A percentile compares a stretch with the other conserved stretches of the same genome.
Evolutionary conservation across 2,113 vertebrate genomes (phyloP).

Genomic region (Agapornis roseicollis): DNA sequence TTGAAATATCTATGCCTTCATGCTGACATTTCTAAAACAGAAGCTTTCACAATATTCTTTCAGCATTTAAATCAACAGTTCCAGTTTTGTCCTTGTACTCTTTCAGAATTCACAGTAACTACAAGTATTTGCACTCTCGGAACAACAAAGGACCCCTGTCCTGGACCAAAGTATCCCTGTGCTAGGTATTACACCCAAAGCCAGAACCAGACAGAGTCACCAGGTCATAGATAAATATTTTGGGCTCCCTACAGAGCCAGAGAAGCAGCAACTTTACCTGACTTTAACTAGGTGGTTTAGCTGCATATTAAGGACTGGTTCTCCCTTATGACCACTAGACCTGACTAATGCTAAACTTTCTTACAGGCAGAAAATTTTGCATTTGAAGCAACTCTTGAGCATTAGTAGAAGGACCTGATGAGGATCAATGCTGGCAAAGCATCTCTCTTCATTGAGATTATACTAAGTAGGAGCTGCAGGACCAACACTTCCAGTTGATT

Average conservation of each 20-base stretch:
- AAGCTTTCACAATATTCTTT: not conserved
- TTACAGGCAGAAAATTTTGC: not conserved
- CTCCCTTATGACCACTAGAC: not conserved
- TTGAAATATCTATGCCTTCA: not conserved
- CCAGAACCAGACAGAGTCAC: not conserved
- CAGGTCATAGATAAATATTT: not conserved
- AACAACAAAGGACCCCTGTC: not conserved
- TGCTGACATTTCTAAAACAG: not conserved
- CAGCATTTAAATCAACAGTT: not conserved
- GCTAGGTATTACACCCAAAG: not conserved
- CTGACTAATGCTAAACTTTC: not conserved
- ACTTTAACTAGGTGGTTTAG: not conserved
- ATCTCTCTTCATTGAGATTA: not conserved
- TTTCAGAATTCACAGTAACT: not conserved
- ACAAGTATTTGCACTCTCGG: not conserved
- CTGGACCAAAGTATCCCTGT: not conserved
- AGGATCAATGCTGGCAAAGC: not conserved
- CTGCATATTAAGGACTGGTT: not conserved
- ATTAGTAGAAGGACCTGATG: not conserved
- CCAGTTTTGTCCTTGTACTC: not conserved
- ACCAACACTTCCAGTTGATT: not conserved
- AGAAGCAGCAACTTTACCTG: not conserved
- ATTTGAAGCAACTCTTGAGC: not conserved
- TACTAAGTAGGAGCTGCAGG: not conserved
- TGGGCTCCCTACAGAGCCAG: not conserved